phyloP scores from a whole-genome alignment of 2,797 vertebrate genomes.

The Arnoldichthys spilopterus region DNA sequence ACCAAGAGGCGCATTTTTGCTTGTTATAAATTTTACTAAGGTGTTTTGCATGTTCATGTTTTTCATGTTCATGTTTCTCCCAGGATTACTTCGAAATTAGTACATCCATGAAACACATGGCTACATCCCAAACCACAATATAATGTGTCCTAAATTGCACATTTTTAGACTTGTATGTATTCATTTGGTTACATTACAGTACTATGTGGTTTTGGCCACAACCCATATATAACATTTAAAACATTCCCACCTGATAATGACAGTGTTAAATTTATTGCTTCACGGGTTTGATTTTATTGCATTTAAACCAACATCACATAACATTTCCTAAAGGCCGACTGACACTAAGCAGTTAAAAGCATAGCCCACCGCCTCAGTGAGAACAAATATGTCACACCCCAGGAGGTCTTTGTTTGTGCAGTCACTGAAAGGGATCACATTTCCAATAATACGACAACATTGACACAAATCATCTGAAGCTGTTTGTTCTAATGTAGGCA shows the following conservation, averaged over 20 bases:
- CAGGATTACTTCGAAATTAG: background rate
- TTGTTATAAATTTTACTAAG: no score
- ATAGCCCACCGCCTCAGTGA: conserved; percentile 14
- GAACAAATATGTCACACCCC: conserved; percentile 26
- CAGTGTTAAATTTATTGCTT: background rate
- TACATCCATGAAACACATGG: background rate
- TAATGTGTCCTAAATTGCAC: background rate
- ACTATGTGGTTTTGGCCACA: background rate
- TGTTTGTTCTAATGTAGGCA: conserved; percentile 28
- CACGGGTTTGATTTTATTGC: background rate
- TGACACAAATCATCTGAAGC: conserved; percentile 12
- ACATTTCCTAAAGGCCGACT: background rate
- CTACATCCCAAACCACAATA: background rate
- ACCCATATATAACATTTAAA: background rate
- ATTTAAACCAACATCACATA: background rate
- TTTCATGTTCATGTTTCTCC: no score
- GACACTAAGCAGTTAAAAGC: conserved; percentile 20
- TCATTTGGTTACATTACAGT: background rate
- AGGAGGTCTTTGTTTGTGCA: conserved; percentile 20
- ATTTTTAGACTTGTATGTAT: background rate
- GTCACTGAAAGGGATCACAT: background rate
- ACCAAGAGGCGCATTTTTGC: no score
- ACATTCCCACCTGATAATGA: background rate
- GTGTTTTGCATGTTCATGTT: no score
- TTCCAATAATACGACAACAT: conserved; percentile 13